Evolutionary conservation across 2,888 invertebrate genomes (phyloP).

Genomic region (Philopedon plagiatum): DNA sequence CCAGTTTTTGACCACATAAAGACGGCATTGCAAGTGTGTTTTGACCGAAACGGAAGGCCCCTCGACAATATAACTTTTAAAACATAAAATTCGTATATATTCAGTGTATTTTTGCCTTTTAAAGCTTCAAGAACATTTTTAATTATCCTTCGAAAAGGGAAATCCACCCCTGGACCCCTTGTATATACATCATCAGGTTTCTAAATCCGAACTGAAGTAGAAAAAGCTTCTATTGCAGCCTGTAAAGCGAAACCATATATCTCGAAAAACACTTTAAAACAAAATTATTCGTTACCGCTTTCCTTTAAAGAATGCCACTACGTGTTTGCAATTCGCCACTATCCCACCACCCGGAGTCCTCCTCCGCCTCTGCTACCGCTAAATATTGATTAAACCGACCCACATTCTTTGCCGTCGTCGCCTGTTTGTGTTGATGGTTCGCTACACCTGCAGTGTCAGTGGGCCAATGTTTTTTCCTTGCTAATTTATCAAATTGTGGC

Average conservation of each 20-base stretch:
- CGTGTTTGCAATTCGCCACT: background rate
- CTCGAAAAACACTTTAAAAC: background rate
- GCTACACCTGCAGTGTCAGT: constrained; percentile 47
- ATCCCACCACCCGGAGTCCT: background rate
- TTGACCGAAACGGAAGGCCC: too few relatives aligned
- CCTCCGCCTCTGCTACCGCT: constrained; percentile 34
- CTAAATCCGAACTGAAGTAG: background rate
- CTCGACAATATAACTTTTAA: too few relatives aligned
- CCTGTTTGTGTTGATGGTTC: constrained; percentile 48
- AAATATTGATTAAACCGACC: constrained; percentile 49
- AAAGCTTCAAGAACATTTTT: too few relatives aligned
- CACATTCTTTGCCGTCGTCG: constrained; percentile 47
- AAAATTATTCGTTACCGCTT: background rate
- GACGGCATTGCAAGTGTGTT: too few relatives aligned
- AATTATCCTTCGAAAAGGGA: too few relatives aligned
- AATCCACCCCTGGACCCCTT: too few relatives aligned
- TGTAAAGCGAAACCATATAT: background rate
- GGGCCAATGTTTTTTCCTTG: constrained; percentile 46
- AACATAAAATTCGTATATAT: too few relatives aligned
- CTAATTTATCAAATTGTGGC: constrained; percentile 45
- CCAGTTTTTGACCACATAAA: too few relatives aligned
- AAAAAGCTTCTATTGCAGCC: background rate
- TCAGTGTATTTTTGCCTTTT: too few relatives aligned
- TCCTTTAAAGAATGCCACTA: constrained; percentile 1
- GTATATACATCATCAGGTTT: background rate